Percentiles rank a stretch among this genome's conserved stretches.
Evolutionary conservation across 2,113 vertebrate species (phyloP).

Genomic region (Sander lucioperca): DNA sequence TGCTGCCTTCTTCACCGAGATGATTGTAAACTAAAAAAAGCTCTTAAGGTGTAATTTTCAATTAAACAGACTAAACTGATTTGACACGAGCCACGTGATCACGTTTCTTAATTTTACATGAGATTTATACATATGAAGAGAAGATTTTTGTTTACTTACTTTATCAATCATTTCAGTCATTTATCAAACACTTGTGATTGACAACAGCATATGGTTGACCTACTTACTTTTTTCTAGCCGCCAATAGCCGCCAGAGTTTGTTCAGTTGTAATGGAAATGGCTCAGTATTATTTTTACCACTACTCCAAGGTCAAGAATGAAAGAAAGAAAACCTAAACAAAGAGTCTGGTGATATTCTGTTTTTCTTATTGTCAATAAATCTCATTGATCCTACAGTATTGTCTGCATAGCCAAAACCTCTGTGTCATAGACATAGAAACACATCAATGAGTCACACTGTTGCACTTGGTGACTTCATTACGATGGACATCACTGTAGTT

Average conservation of each 20-base stretch:
- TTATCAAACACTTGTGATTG: neutral
- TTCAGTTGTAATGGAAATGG: neutral
- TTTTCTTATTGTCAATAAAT: neutral
- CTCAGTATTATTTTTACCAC: neutral
- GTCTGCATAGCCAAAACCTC: no score
- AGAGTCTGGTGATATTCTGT: neutral
- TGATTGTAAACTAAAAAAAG: slow-evolving; percentile 30
- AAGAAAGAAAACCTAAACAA: neutral
- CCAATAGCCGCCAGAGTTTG: neutral
- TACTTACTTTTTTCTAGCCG: neutral
- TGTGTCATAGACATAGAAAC: neutral
- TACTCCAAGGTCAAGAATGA: neutral
- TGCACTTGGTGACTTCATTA: neutral
- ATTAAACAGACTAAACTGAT: slow-evolving; percentile 6
- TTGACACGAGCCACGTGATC: slow-evolving; percentile 11
- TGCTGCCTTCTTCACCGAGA: neutral
- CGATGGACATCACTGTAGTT: neutral
- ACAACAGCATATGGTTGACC: no score
- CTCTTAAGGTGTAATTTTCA: neutral
- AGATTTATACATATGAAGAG: neutral
- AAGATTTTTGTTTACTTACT: neutral
- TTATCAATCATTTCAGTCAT: neutral
- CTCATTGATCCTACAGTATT: neutral
- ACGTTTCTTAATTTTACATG: neutral
- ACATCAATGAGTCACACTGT: neutral